phyloP scores from a whole-genome alignment of 2,888 invertebrate genomes.

The Pollenia griseotomentosa region DNA sequence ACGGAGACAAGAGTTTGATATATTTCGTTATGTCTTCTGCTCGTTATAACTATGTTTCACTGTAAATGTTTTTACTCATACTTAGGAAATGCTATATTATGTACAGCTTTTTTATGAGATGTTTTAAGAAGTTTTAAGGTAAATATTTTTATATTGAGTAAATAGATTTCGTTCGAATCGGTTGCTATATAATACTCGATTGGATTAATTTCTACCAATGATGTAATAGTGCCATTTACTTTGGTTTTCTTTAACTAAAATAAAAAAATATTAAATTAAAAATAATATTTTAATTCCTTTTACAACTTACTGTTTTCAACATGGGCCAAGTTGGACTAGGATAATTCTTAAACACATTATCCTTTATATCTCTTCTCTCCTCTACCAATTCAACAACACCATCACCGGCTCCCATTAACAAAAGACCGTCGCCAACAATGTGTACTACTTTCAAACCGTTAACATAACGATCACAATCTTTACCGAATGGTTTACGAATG shows the following conservation, averaged over 20 bases:
- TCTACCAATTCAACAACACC: conserved; percentile 91
- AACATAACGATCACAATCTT: conserved; percentile 83
- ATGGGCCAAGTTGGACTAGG: conserved; percentile 86
- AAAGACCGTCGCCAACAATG: conserved; percentile 86
- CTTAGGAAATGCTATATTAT: conserved; percentile 92
- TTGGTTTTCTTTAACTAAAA: conserved; percentile 86
- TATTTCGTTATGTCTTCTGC: too few species aligned
- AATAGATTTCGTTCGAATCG: conserved; percentile 91
- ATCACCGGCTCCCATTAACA: conserved; percentile 93
- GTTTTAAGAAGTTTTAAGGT: conserved; percentile 89
- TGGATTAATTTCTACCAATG: conserved; percentile 87
- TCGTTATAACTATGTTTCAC: too few species aligned
- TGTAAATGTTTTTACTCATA: conserved; percentile 83
- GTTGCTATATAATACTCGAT: conserved; percentile 91
- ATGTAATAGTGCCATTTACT: conserved; percentile 89
- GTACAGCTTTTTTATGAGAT: conserved; percentile 92
- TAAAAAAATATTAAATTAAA: neutral
- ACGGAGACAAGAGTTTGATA: too few species aligned
- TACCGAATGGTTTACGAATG: conserved; percentile 81
- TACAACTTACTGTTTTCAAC: conserved; percentile 85
- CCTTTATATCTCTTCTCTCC: conserved; percentile 84
- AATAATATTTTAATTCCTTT: neutral
- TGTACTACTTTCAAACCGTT: conserved; percentile 87
- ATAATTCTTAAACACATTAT: conserved; percentile 81
- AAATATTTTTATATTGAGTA: conserved; percentile 89